A percentile compares a stretch with the other conserved stretches of the same genome.
phyloP scores from a whole-genome alignment of 2,113 vertebrate genomes.

The Eretmochelys imbricata region DNA sequence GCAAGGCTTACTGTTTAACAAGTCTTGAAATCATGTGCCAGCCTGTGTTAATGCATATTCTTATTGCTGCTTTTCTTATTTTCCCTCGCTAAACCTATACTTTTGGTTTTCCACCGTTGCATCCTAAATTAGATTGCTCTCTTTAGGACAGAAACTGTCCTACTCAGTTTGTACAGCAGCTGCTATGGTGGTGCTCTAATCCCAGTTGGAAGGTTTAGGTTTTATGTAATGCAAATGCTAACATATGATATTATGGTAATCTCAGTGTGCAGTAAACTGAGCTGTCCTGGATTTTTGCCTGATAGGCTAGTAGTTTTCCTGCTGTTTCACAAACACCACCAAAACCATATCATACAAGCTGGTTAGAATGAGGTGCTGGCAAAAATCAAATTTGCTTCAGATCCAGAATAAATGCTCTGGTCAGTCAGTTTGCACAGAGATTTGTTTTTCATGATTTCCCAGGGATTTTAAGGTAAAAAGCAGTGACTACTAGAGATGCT shows the following conservation, averaged over 20 bases:
- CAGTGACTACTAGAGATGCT: conserved; percentile 1
- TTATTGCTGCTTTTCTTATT: neutral
- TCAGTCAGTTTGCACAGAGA: conserved; percentile 24
- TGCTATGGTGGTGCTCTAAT: neutral
- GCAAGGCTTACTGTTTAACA: neutral
- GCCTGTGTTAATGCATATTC: neutral
- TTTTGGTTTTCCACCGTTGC: neutral
- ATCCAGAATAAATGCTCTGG: conserved; percentile 10
- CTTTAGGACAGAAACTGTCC: neutral
- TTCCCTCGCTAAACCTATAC: neutral
- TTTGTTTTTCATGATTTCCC: conserved; percentile 34
- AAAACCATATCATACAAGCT: neutral
- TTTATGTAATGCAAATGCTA: neutral
- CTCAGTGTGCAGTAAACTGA: neutral
- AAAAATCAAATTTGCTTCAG: conserved; percentile 25
- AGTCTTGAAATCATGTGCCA: neutral
- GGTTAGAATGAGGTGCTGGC: neutral
- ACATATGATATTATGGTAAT: neutral
- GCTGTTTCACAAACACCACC: neutral
- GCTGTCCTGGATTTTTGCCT: neutral
- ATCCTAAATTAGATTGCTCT: neutral
- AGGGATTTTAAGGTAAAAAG: conserved; percentile 40
- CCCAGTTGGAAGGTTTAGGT: neutral
- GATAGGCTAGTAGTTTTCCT: neutral
- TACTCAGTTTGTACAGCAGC: neutral